Conservation (phyloP, 1,140 invertebrate species). For the Zophobas morio region DNA sequence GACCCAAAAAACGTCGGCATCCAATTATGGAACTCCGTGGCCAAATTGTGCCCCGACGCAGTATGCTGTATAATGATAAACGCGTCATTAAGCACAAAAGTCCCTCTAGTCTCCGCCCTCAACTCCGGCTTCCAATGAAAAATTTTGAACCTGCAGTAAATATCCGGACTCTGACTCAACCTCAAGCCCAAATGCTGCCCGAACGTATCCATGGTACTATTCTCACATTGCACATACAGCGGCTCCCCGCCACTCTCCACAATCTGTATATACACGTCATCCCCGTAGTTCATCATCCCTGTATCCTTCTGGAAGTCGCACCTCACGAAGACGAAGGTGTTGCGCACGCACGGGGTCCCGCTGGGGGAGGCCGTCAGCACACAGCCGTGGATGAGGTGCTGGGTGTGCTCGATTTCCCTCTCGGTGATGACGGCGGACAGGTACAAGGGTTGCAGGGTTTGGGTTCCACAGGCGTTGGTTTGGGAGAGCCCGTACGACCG, state of each 20-base stretch:
- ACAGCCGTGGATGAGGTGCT: constrained; percentile 63
- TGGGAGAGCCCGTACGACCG: constrained; percentile 56
- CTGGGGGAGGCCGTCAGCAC: constrained; percentile 59
- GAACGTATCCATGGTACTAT: constrained; percentile 55
- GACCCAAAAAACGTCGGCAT: constrained; percentile 64
- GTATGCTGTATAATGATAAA: constrained; percentile 63
- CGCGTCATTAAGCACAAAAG: constrained; percentile 55
- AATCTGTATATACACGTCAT: constrained; percentile 63
- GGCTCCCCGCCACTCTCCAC: constrained; percentile 52
- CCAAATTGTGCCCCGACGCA: constrained; percentile 63
- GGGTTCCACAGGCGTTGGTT: constrained; percentile 42
- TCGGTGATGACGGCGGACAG: constrained; percentile 64
- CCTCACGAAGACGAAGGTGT: constrained; percentile 61
- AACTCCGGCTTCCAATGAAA: constrained; percentile 56
- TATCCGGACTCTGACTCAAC: constrained; percentile 58
- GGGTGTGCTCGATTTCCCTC: constrained; percentile 60
- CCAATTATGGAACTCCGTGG: constrained; percentile 57
- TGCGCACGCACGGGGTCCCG: constrained; percentile 58
- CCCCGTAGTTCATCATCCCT: constrained; percentile 59
- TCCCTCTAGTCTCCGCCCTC: constrained; percentile 60
- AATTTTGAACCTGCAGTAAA: constrained; percentile 64
- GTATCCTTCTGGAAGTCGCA: constrained; percentile 51
- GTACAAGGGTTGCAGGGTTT: constrained; percentile 56
- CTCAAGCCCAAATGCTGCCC: constrained; percentile 41
- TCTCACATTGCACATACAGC: constrained; percentile 64